Evolutionary conservation across 2,113 vertebrate genomes (phyloP), one percentile per base, ranked within the genome.

Genomic region (Percopsis transmontana): DNA sequence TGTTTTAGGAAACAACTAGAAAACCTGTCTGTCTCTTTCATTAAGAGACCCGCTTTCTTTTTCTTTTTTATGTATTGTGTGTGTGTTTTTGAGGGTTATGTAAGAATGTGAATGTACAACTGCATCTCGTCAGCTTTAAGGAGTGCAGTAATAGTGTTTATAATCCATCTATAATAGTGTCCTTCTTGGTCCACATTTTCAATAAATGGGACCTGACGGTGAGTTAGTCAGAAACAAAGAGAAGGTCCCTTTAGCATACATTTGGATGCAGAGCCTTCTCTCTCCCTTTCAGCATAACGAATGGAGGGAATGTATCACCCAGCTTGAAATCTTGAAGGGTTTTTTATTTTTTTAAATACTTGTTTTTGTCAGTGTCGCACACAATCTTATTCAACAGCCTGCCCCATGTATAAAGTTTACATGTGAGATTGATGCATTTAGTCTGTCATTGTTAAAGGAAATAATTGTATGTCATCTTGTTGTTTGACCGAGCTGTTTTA

Each of bases 271-370:
- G 78, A 79, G 65, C 77, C 74, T 74, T 75, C 55, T 44, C 47
- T 70, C 57, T 66, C 70, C 77, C 61, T 80, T 66, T 71, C 78
- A 65, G 76, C 72, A 79, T 86, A 83, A 91, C 81, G 83, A 89
- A 89, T 84, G 74, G 72, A 42, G 63, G 70, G 68, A 77, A 85
- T 91, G 90, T 82, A 90, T 91, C 88, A 85, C 86, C 68, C 86
- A 77, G 85, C 57, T 53, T 85, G 87, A 78, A 81, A 80, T 82
- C 0, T 73, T 69, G 74, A 85, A 74, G 80, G 77, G 79, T 67
- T 58, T 73, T 69, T 58, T 65, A 44, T 77, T 58, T 73, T 77
- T 83, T 68, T 62, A 53, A 48, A 70, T 52, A 40, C 44, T 51
- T 67, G 68, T 72, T 71, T 70, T 80, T 68, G 60, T 62, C 66